Evolutionary conservation across 2,797 vertebrate genomes (phyloP).

Genomic region (Pseudomugil gertrudae): DNA sequence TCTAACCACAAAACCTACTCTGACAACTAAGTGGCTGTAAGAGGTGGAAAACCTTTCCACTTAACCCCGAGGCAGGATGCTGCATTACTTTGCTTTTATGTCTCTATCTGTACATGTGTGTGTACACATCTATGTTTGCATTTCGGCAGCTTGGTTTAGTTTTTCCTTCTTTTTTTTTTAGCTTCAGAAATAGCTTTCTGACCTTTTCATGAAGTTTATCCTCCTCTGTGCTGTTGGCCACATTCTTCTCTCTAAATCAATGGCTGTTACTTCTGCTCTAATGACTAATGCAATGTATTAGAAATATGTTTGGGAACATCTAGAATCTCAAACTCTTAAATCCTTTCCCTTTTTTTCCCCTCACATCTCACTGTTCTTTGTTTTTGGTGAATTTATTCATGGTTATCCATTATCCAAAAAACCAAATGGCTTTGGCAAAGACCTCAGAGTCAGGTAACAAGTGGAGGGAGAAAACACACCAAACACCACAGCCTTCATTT

Average conservation of each 20-base stretch:
- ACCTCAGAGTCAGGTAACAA: constrained; percentile 69
- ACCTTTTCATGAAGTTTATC: constrained; percentile 67
- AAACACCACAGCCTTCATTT: constrained; percentile 78
- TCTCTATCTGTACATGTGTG: constrained; percentile 1
- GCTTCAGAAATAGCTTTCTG: constrained; percentile 66
- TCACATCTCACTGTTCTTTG: constrained; percentile 14
- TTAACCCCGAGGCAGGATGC: constrained; percentile 45
- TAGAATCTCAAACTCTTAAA: constrained; percentile 35
- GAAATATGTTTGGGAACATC: constrained; percentile 52
- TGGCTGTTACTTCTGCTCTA: constrained; percentile 43
- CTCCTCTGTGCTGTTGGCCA: constrained; percentile 57
- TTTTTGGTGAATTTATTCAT: constrained; percentile 49
- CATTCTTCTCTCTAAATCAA: constrained; percentile 57
- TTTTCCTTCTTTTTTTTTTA: constrained; percentile 16
- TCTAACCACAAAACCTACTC: constrained; percentile 32
- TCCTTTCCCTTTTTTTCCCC: not conserved
- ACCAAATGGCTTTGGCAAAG: constrained; percentile 62
- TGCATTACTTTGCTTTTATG: constrained; percentile 38
- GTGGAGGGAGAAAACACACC: constrained; percentile 69
- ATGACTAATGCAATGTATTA: constrained; percentile 42
- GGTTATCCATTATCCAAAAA: constrained; percentile 74
- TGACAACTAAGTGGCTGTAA: constrained; percentile 33
- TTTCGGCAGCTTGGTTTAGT: constrained; percentile 16
- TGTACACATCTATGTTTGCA: constrained; percentile 21
- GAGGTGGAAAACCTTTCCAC: constrained; percentile 32